Base-by-base conservation (phyloP, 2,888 invertebrate genomes). In the Microchrysa polita region DNA sequence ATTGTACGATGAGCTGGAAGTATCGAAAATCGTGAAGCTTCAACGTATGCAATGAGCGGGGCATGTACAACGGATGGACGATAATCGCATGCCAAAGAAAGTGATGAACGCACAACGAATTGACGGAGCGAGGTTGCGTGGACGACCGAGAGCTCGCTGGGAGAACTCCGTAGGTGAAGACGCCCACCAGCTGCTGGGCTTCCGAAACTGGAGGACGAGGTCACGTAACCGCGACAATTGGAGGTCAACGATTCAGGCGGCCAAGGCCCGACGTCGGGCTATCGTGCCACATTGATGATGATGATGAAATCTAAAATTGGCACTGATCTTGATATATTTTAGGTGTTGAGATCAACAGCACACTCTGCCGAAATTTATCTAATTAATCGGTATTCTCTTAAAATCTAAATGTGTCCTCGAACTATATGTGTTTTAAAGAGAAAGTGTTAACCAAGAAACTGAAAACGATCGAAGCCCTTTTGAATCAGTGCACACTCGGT, bases 191-290 rank as follows among this genome's bases (percentile, higher is more conserved):
- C 48, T 48, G 12, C 48, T 48, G 48, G 48, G 48, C 48, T 48
- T 48, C 48, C 48, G 12, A 48, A 4, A 48, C 12, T 48, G 48
- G 14, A 48, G 48, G 48, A 48, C 27, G 16, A 4, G 48, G 48
- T 48, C 48, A 48, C 14, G 48, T 48, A 12, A 48, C 48, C 48
- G 10, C 4, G 48, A 48, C 12, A 48, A 5, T 48, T 48, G 10
- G 48, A 48, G 16, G 48, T 7, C 48, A 48, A 48, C 48, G 10
- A 48, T 48, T 12, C 48, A 48, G 48, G 48, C 48, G 48, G 48
- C 48, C 48, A 48, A n/a, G 48, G 48, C 48, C 48, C 48, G 48
- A 48, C 48, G 48, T 48, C 48, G 48, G 48, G 48, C 48, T 48
- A 12, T 48, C 12, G 48, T 10, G 48, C 48, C 16, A 48, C 48